Conservation (phyloP, 2,113 vertebrate genomes). For the Tragelaphus imberbis region DNA sequence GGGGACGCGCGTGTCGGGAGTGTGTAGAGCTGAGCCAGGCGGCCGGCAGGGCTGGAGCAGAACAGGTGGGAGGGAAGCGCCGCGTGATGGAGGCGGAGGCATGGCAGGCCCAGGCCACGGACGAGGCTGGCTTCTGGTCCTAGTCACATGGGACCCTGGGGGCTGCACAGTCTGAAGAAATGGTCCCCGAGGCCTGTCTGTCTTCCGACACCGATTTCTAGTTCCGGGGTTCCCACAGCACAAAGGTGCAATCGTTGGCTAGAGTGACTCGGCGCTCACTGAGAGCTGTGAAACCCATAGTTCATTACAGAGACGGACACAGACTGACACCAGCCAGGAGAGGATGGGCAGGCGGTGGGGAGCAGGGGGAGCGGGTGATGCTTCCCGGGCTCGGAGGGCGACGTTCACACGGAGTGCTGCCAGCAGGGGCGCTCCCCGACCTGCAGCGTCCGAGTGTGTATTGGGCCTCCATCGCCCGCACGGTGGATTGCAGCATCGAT, state of each 20-base stretch:
- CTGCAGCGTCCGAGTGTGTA: rapidly evolving
- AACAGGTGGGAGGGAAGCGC: background rate
- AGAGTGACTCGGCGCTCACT: background rate
- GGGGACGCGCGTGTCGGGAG: rapidly evolving
- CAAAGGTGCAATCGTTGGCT: background rate
- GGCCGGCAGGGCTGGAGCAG: background rate
- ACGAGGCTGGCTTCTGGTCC: background rate
- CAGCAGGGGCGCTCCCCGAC: rapidly evolving
- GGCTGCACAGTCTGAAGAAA: too few species aligned
- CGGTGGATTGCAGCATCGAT: rapidly evolving
- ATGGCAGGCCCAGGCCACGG: rapidly evolving
- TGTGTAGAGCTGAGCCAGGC: background rate
- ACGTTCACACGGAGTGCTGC: rapidly evolving
- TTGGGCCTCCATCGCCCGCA: rapidly evolving
- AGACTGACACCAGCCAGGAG: background rate
- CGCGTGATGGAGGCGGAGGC: rapidly evolving
- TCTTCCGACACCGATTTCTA: background rate
- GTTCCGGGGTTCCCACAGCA: background rate
- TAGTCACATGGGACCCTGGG: background rate
- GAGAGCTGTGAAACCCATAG: too few species aligned
- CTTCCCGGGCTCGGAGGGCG: rapidly evolving
- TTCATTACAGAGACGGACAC: background rate
- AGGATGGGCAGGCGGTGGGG: background rate
- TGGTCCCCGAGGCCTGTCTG: background rate
- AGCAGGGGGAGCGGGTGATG: rapidly evolving